Conservation (phyloP, 2,797 vertebrate genomes). For the Salarias fasciatus region DNA sequence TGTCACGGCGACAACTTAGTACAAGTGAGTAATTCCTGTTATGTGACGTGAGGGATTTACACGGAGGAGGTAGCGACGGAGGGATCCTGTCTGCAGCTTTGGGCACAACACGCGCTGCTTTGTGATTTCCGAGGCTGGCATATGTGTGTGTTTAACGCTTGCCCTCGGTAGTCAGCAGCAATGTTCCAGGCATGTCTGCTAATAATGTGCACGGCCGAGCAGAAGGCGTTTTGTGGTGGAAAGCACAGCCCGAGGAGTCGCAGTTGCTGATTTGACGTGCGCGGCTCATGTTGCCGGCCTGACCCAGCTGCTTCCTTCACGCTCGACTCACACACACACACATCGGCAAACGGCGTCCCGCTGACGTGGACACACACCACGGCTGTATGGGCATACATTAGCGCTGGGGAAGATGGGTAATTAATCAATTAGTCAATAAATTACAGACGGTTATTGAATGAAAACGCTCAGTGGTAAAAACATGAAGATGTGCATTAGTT, state of each 20-base stretch:
- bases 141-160: not conserved
- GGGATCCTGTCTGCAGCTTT: not conserved
- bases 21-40: not conserved
- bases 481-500: no score
- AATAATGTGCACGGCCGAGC: constrained; percentile 48
- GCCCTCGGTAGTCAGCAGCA: constrained; percentile 13
- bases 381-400: constrained; percentile 6
- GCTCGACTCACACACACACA: constrained; percentile 26
- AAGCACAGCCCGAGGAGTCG: constrained; percentile 45
- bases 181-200: constrained; percentile 39
- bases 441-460: not conserved
- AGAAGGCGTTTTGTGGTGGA: constrained; percentile 45
- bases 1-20: not conserved
- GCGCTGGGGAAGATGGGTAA: constrained; percentile 1
- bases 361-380: constrained; percentile 12
- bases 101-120: not conserved
- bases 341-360: constrained; percentile 19
- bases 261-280: constrained; percentile 39
- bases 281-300: constrained; percentile 30
- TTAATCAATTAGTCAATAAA: constrained; percentile 16
- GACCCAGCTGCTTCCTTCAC: constrained; percentile 46
- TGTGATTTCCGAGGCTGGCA: not conserved
- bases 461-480: not conserved
- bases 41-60: constrained; percentile 5
- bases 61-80: not conserved